A percentile compares a stretch with the other conserved stretches of the same genome.
Conservation (phyloP, 37 sponge, comb jelly and placozoan genomes). For the Mnemiopsis leidyi region DNA sequence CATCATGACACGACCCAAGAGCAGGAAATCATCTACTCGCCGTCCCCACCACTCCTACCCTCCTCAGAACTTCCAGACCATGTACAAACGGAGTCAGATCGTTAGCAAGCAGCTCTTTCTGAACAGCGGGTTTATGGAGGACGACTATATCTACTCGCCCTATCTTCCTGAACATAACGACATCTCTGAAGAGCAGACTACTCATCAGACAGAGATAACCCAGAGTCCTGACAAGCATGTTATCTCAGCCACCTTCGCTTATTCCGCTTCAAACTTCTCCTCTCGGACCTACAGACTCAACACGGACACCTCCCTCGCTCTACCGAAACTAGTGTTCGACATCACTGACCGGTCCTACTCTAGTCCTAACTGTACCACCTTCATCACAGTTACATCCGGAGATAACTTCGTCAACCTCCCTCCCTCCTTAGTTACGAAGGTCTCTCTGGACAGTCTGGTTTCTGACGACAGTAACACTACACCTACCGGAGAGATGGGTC, state of each 20-base stretch:
- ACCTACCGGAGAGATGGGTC: neutral
- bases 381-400: too few species aligned
- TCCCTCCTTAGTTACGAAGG: slow-evolving; percentile 4
- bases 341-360: neutral
- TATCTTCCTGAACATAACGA: neutral
- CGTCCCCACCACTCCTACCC: slow-evolving; percentile 16
- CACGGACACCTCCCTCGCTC: neutral
- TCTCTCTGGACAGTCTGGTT: neutral
- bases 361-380: neutral
- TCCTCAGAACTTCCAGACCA: slow-evolving; percentile 27
- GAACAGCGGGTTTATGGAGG: slow-evolving; percentile 61
- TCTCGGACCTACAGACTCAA: neutral
- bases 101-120: slow-evolving; percentile 56
- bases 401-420: too few species aligned
- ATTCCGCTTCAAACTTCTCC: neutral
- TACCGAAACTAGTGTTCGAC: slow-evolving; percentile 1
- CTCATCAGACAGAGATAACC: neutral
- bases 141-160: slow-evolving; percentile 52
- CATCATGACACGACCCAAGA: neutral
- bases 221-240: neutral
- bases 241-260: slow-evolving; percentile 34
- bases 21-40: neutral
- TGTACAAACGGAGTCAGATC: slow-evolving; percentile 30
- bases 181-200: slow-evolving; percentile 12
- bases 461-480: too few species aligned